Percentiles rank a stretch among this genome's conserved stretches.
These are phyloP conservation scores for Nephrotoma guestfalica DNA, from an alignment of 2,888 invertebrate species.

Conservation along the genomic window DNA sequence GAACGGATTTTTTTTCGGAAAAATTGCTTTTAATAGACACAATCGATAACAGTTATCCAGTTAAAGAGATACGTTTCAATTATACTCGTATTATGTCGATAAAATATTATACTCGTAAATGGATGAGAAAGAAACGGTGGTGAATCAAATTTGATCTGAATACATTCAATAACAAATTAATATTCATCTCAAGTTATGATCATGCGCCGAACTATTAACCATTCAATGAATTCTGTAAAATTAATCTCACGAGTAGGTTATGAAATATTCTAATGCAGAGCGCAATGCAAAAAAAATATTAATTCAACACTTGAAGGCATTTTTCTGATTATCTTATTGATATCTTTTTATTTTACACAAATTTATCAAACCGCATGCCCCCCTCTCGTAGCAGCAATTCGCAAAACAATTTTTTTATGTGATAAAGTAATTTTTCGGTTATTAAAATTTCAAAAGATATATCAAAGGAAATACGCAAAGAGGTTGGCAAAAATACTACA, in stretches of 20 bases:
- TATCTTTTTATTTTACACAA: not conserved
- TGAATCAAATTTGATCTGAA: not conserved
- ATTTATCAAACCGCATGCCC: not conserved
- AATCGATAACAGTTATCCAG: not conserved
- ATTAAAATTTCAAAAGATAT: not conserved
- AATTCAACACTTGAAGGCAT: not conserved
- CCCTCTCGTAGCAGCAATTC: not conserved
- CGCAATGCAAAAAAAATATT: not conserved
- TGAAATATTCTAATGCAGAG: not conserved
- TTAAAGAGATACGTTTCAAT: not conserved
- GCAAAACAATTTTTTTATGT: not conserved
- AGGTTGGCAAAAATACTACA: not conserved
- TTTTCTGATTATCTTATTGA: not conserved
- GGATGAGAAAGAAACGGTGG: not conserved
- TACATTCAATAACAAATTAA: not conserved
- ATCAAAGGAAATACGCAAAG: not conserved
- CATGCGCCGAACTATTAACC: not conserved
- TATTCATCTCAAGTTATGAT: not conserved
- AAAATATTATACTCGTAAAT: not conserved
- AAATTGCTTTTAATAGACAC: not conserved
- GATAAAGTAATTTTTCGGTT: constrained; percentile 4
- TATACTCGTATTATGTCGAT: not conserved
- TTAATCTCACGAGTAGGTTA: not conserved
- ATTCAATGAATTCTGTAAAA: not conserved
- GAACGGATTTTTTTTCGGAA: not conserved